Base-by-base conservation (phyloP, 2,888 invertebrate species). In the Acanthosepion pharaonis region DNA sequence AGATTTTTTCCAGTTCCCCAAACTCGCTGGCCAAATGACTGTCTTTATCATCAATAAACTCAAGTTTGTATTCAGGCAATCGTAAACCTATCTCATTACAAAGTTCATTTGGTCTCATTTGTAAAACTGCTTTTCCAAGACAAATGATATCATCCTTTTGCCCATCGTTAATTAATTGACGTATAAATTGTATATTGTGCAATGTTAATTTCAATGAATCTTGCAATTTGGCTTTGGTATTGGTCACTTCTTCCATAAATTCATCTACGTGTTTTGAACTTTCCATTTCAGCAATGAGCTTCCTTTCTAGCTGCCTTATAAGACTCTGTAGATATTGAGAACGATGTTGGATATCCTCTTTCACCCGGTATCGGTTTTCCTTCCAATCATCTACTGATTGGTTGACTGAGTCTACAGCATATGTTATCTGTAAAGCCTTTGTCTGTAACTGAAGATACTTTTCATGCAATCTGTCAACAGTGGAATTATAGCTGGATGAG, bases 281-380 rank as follows among this genome's bases (percentile, higher is more conserved):
- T 64, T 96, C 96, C 18, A 96, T 95, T 28, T 96, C 95, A 2
- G 95, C 93, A 1, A 96, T 92, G n/a, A 96, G 95, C 94, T 95
- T 95, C 94, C 96, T 95, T 94, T 96, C 96, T 91, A 95, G 95
- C 6, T 95, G 94, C 94, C 95, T 95, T 28, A 96, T 95, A 91
- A 95, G 95, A 91, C 96, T 95, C 94, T 96, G 96, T 18, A 96
- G 95, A 94, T 95, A 95, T 15, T 95, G 92, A 15, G 96, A 96
- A 64, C 96, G 95, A 3, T 96, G 94, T 95, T 96, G 96, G 18
- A 96, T 96, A 51, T 95, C 95, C 33, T 95, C 94, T 53, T 95
- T 92, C 51, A 92, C 91, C n/a, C 55, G 25, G 23, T 59, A 53
- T 20, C 91, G 53, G 92, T 94, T 94, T 55, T 95, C 95, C 49